These are phyloP conservation scores for Ivindomyrus marchei DNA, from an alignment of 2,113 vertebrate species.

Conservation along the genomic window DNA sequence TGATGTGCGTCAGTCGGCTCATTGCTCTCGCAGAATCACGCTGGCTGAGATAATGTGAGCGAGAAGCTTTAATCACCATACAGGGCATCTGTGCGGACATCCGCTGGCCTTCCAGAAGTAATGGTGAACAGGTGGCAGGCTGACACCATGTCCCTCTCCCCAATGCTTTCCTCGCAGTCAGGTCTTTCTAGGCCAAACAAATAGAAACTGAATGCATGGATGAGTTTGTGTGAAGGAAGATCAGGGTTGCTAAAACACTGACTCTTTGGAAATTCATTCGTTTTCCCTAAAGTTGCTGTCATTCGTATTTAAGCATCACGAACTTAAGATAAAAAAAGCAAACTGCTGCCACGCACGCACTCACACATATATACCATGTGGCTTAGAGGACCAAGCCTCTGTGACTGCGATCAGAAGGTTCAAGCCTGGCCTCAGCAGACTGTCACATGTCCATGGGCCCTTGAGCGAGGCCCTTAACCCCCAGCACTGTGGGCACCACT, in stretches of 20 bases:
- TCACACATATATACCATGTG: neutral
- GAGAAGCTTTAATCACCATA: neutral
- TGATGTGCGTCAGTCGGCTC: neutral
- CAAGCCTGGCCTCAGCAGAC: neutral
- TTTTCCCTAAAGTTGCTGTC: neutral
- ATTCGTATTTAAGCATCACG: neutral
- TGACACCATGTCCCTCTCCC: neutral
- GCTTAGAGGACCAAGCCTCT: neutral
- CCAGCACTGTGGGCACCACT: neutral
- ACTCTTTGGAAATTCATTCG: neutral
- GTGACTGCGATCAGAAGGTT: neutral
- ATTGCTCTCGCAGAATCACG: neutral
- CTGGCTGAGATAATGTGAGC: neutral
- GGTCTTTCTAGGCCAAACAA: slow-evolving; percentile 51
- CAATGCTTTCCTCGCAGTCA: slow-evolving; percentile 43
- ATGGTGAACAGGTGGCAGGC: neutral
- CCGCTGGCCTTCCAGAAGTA: neutral
- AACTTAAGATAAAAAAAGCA: neutral
- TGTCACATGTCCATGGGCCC: neutral
- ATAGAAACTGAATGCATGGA: slow-evolving; percentile 50
- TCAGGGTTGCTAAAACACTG: slow-evolving; percentile 9
- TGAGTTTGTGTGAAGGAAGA: neutral
- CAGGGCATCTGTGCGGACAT: slow-evolving; percentile 2
- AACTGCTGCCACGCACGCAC: too few relatives aligned
- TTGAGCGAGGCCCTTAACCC: neutral